Evolutionary conservation across 2,888 invertebrate species (phyloP).

Genomic region (Drosophila quasianomalipes): DNA sequence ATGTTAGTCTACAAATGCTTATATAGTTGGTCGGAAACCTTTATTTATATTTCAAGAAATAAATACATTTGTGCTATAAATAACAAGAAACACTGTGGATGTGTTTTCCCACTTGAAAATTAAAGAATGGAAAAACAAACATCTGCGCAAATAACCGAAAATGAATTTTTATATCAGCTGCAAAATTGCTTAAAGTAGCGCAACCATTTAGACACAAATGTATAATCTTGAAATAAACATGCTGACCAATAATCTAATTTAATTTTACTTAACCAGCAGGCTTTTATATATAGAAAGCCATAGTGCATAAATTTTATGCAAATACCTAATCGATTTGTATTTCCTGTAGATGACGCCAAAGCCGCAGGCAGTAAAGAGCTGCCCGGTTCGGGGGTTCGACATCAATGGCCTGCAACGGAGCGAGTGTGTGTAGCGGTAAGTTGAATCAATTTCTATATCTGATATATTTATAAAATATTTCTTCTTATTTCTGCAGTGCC

Average conservation of each 20-base stretch:
- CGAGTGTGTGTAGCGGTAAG: conserved; percentile 48
- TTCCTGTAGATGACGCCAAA: conserved; percentile 73
- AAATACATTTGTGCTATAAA: conserved; percentile 2
- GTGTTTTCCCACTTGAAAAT: conserved; percentile 45
- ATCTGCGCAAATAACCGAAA: conserved; percentile 19
- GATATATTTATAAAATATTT: conserved; percentile 1
- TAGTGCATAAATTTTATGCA: conserved; percentile 1
- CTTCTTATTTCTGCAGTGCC: conserved; percentile 45
- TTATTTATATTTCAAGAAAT: neutral
- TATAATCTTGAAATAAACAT: conserved; percentile 24
- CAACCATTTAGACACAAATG: conserved; percentile 27
- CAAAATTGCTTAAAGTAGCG: conserved; percentile 33
- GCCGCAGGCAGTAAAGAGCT: conserved; percentile 47
- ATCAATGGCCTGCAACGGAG: conserved; percentile 25
- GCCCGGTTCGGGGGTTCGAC: conserved; percentile 43
- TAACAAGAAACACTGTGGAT: conserved; percentile 36
- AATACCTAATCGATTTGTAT: conserved; percentile 29
- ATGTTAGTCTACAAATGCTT: neutral
- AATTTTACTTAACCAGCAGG: conserved; percentile 26
- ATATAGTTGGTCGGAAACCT: neutral
- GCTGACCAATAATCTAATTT: neutral
- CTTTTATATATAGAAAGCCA: neutral
- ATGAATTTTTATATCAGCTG: conserved; percentile 28
- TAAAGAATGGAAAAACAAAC: conserved; percentile 27
- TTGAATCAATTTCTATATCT: conserved; percentile 24